Conservation (phyloP, 2,797 vertebrate species). For the Helicolenus hilgendorfi region DNA sequence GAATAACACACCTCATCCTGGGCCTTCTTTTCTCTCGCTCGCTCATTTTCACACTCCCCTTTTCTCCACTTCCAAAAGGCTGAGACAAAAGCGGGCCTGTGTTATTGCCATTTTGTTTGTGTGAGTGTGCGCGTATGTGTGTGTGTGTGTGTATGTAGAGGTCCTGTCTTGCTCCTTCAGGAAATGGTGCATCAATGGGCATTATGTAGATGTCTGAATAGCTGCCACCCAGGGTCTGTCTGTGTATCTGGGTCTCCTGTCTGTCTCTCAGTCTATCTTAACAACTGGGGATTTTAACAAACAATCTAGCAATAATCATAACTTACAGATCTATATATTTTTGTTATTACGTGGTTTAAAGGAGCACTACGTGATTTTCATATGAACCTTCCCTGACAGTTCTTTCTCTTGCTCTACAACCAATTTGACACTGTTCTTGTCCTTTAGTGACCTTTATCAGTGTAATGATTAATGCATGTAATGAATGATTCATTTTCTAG, state of each 20-base stretch:
- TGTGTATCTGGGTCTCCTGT: constrained; percentile 42
- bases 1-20: constrained; percentile 92
- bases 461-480: background rate
- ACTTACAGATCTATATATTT: background rate
- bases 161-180: constrained; percentile 70
- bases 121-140: constrained; percentile 7
- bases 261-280: constrained; percentile 36
- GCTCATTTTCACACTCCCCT: constrained; percentile 85
- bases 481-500: background rate
- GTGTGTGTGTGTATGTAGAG: constrained; percentile 29
- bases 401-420: background rate
- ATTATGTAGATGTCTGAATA: constrained; percentile 82
- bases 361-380: background rate
- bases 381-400: background rate
- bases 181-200: constrained; percentile 79
- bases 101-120: constrained; percentile 75
- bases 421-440: background rate
- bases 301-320: background rate
- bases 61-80: constrained; percentile 82
- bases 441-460: background rate
- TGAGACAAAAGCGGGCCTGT: constrained; percentile 85
- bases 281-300: constrained; percentile 7
- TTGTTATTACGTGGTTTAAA: background rate
- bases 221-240: constrained; percentile 67
- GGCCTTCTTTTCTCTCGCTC: constrained; percentile 80